A percentile compares a stretch with the other conserved stretches of the same genome.
Conservation (phyloP, 2,113 vertebrate species). For the Ornithorhynchus anatinus region DNA sequence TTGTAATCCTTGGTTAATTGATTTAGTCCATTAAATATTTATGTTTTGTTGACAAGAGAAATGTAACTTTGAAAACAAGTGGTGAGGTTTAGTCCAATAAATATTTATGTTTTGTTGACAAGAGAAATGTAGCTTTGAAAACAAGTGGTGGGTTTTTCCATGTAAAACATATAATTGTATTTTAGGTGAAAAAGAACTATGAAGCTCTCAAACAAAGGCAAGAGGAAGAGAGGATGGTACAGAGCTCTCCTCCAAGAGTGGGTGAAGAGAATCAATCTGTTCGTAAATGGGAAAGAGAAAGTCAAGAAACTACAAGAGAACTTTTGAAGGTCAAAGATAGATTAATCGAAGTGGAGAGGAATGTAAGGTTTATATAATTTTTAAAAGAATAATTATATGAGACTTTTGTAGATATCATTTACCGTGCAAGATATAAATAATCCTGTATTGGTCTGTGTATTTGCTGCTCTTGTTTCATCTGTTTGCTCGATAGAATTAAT, state of each 20-base stretch:
- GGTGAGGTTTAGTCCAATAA: too few species aligned
- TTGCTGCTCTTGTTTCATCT: too few species aligned
- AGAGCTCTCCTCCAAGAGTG: conserved; percentile 82
- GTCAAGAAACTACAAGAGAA: conserved; percentile 92
- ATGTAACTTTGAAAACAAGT: background rate
- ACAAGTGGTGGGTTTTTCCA: background rate
- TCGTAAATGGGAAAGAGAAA: conserved; percentile 93
- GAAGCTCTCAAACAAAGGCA: conserved; percentile 96
- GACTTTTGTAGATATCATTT: background rate
- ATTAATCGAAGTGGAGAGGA: conserved; percentile 96
- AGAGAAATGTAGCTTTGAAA: background rate
- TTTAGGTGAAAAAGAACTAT: conserved; percentile 97
- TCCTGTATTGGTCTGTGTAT: too few species aligned
- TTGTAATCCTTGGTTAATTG: too few species aligned
- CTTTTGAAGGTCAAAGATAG: conserved; percentile 95
- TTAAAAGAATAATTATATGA: background rate
- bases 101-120: too few species aligned
- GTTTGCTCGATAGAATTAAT: too few species aligned
- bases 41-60: too few species aligned
- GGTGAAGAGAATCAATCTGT: conserved; percentile 76
- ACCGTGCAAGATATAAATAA: background rate
- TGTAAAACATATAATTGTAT: conserved; percentile 47
- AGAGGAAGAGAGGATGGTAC: conserved; percentile 92
- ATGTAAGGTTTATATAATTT: conserved; percentile 77
- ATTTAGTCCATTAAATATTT: too few species aligned